Evolutionary conservation across 2,888 invertebrate species (phyloP).

Genomic region (Sisyra nigra): DNA sequence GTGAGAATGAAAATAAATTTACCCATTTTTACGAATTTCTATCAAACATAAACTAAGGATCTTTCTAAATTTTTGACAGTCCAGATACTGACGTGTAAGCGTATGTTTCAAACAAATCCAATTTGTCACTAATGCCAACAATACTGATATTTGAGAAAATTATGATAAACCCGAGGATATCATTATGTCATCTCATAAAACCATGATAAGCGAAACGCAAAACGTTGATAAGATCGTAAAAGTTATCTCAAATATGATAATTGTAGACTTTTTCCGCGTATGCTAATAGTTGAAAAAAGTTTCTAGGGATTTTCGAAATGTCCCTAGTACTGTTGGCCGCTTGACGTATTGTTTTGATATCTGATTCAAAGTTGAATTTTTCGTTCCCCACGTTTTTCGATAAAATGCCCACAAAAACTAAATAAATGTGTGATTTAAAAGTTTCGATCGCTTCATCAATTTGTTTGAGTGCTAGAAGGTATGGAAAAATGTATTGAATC

Average conservation of each 20-base stretch:
- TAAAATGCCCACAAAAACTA: conserved; percentile 3
- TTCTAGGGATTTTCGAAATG: conserved; percentile 1
- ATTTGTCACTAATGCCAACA: no score
- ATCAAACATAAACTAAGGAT: conserved; percentile 1
- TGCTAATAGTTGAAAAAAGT: neutral
- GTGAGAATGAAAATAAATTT: neutral
- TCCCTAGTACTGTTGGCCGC: neutral
- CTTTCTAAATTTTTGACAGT: conserved; percentile 4
- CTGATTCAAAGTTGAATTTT: conserved; percentile 2
- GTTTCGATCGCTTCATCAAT: no score
- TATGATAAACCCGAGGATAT: no score
- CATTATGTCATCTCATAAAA: no score
- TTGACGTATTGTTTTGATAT: conserved; percentile 8
- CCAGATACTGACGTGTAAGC: conserved; percentile 5
- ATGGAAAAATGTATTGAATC: neutral
- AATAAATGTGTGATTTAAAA: conserved; percentile 2
- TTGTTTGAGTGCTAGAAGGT: neutral
- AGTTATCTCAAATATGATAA: no score
- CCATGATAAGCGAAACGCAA: no score
- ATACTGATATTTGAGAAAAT: no score
- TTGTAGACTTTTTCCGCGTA: no score
- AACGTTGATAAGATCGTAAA: no score
- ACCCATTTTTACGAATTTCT: conserved; percentile 1
- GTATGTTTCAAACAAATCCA: conserved; percentile 3
- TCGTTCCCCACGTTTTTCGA: conserved; percentile 2